phyloP scores from a whole-genome alignment of 2,888 invertebrate species.

The Hypomecis punctinalis region DNA sequence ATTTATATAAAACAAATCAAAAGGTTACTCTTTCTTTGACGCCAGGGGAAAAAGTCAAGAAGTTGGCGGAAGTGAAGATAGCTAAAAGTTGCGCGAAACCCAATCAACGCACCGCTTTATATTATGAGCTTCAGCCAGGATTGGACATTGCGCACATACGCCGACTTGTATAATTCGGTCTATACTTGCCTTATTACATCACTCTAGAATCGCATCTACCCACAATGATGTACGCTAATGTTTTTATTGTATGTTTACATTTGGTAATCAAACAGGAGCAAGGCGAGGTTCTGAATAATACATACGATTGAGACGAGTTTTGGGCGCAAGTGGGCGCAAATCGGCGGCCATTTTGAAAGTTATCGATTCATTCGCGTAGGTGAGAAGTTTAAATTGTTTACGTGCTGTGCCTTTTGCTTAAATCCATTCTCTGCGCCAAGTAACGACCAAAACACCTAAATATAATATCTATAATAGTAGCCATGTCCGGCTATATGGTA shows the following conservation, averaged over 20 bases:
- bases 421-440: constrained; percentile 33
- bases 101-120: too few species aligned
- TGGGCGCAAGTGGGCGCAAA: constrained; percentile 70
- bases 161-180: too few species aligned
- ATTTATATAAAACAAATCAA: too few species aligned
- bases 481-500: too few species aligned
- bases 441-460: background rate
- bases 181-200: background rate
- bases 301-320: constrained; percentile 53
- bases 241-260: constrained; percentile 28
- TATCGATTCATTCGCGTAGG: constrained; percentile 71
- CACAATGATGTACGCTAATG: constrained; percentile 10
- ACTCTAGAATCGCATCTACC: constrained; percentile 2
- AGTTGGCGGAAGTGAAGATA: too few species aligned
- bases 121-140: too few species aligned
- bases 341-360: constrained; percentile 73
- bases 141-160: too few species aligned
- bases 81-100: too few species aligned
- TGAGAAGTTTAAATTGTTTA: constrained; percentile 62
- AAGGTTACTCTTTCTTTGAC: too few species aligned
- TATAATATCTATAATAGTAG: background rate
- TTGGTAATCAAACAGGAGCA: constrained; percentile 44
- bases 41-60: too few species aligned
- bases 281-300: constrained; percentile 51
- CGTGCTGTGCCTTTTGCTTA: constrained; percentile 41